Conservation (phyloP, 2,797 vertebrate genomes). For the Cirrhinus mrigala region DNA sequence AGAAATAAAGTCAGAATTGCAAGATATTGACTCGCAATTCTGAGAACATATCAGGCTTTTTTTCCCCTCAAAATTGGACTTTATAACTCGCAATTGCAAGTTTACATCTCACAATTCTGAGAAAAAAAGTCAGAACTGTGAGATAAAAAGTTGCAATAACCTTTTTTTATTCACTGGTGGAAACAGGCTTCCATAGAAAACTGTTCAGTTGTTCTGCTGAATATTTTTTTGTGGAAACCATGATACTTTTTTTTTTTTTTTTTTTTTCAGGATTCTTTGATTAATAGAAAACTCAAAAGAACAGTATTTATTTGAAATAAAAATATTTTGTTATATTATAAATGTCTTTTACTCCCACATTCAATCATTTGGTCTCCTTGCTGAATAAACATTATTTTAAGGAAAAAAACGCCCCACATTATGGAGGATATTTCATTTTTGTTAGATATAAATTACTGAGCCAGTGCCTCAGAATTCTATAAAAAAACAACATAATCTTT, state of each 20-base stretch:
- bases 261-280: not conserved
- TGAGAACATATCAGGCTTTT: too few relatives aligned
- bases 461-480: not conserved
- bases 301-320: not conserved
- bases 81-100: too few relatives aligned
- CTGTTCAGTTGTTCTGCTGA: too few relatives aligned
- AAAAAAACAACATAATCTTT: not conserved
- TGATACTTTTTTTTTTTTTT: not conserved
- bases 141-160: too few relatives aligned
- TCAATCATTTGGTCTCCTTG: not conserved
- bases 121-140: too few relatives aligned
- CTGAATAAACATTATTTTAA: not conserved
- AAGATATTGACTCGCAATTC: too few relatives aligned
- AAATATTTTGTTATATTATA: not conserved
- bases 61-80: too few relatives aligned
- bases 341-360: not conserved
- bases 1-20: too few relatives aligned
- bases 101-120: too few relatives aligned
- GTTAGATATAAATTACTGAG: not conserved
- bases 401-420: not conserved
- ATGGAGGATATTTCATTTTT: not conserved
- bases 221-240: not conserved
- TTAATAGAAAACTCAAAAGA: not conserved
- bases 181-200: too few relatives aligned
- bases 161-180: too few relatives aligned